Conservation (phyloP, 53 echinoderm and acorn worm genomes). For the Astropecten irregularis region DNA sequence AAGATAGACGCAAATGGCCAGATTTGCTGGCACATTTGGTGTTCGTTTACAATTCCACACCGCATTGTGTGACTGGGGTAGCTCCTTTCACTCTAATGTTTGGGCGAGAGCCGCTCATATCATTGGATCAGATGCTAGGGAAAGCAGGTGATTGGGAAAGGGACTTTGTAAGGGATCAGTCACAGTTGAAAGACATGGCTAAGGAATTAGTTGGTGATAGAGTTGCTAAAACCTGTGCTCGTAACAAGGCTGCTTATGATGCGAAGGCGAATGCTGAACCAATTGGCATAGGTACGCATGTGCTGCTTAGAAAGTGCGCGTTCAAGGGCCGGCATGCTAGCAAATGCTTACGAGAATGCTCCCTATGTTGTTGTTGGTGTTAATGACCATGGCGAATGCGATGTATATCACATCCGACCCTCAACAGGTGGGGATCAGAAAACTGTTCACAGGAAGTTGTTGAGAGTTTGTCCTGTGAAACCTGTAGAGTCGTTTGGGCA, state of each 20-base stretch:
- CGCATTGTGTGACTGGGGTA: slow-evolving; percentile 30
- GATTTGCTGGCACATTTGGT: slow-evolving; percentile 28
- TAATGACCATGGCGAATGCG: not conserved
- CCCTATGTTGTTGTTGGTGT: slow-evolving; percentile 10
- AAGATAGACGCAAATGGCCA: not conserved
- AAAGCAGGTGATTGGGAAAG: not conserved
- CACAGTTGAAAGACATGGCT: slow-evolving; percentile 16
- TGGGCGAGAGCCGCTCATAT: not conserved
- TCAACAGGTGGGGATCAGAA: not conserved
- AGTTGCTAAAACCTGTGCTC: not conserved
- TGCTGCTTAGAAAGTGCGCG: slow-evolving; percentile 8
- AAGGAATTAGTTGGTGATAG: not conserved
- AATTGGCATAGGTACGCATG: not conserved
- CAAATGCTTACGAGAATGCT: not conserved
- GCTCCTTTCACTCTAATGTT: not conserved
- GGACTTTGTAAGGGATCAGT: slow-evolving; percentile 21
- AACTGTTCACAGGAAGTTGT: not conserved
- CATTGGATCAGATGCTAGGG: not conserved
- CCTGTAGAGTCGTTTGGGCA: too few relatives aligned
- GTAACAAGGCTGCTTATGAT: slow-evolving; percentile 8
- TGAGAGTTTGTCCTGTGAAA: too few relatives aligned
- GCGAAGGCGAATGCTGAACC: not conserved
- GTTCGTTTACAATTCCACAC: slow-evolving; percentile 51
- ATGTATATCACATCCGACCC: not conserved
- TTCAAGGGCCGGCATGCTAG: slow-evolving; percentile 11